phyloP scores from a whole-genome alignment of 2,888 invertebrate genomes.

The Eulithis testata region DNA sequence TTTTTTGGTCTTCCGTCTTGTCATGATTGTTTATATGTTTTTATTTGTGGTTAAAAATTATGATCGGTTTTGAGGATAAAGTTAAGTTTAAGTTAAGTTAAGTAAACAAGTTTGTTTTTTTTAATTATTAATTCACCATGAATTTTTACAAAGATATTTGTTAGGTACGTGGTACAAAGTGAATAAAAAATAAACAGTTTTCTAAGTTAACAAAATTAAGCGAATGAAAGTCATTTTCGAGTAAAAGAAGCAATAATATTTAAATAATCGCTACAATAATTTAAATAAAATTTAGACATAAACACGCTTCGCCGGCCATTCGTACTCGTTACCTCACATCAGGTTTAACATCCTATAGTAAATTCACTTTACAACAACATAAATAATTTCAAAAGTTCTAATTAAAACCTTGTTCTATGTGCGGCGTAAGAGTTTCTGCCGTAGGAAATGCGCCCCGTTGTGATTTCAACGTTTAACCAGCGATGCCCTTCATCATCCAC shows the following conservation, averaged over 20 bases:
- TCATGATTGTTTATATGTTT: conserved; percentile 11
- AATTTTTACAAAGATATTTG: too few relatives aligned
- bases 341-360: conserved; percentile 33
- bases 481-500: conserved; percentile 38
- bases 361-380: conserved; percentile 38
- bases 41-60: too few relatives aligned
- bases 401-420: conserved; percentile 72
- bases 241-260: conserved; percentile 2
- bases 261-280: conserved; percentile 16
- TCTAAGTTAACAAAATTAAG: background rate
- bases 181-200: background rate
- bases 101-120: background rate
- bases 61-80: conserved; percentile 1
- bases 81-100: background rate
- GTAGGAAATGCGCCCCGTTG: conserved; percentile 67
- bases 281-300: conserved; percentile 26
- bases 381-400: conserved; percentile 55
- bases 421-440: conserved; percentile 56
- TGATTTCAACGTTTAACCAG: conserved; percentile 56
- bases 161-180: background rate
- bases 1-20: conserved; percentile 24
- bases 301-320: conserved; percentile 14
- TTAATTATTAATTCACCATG: too few relatives aligned
- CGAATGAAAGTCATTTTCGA: background rate
- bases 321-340: conserved; percentile 8